Evolutionary conservation across 30 jellyfish, hydroid and myxozoan species (phyloP), one percentile per base, ranked within the genome.

Genomic region (Chironex yamaguchii): DNA sequence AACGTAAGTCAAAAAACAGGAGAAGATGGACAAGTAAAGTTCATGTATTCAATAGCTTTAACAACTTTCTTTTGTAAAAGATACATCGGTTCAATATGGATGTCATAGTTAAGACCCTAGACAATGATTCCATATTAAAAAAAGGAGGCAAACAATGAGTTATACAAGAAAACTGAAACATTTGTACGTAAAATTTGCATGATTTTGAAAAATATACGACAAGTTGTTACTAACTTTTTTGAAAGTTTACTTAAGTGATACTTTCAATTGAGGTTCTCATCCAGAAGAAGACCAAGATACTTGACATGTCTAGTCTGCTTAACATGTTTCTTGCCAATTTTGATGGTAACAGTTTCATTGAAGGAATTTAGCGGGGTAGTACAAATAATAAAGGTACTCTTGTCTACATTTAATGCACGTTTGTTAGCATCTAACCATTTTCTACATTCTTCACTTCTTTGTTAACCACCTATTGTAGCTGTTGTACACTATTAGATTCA

Each of bases 21-120:
- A 25, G 81, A 31, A 30, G 66, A 67, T 67, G 81, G 81, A 67
- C 63, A 67, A n/a, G 81, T 27, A 63, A 24, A 67, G 35, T 32
- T 67, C 25, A 31, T 67, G 21, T 31, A 67, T 26, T 42, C 9
- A 54, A 54, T n/a, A n/a, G n/a, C n/a, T n/a, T n/a, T n/a, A n/a
- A n/a, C n/a, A 54, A 53, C 71, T 17, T 53, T 53, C 71, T 53
- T 53, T 53, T 53, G 71, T 17, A 53, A 3, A 53, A 2, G 20
- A 17, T 53, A 53, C 3, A 53, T 53, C 25, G 71, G 71, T 17
- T 53, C 25, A 17, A 32, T 53, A 17, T 53, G 20, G 71, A 53
- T 17, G 4, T 53, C 71, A 53, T 53, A 53, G 25, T 28, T 53
- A 53, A 2, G 71, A 53, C 71, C 71, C 71, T n/a, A 53, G 20